phyloP scores from a whole-genome alignment of 2,888 invertebrate genomes.

The Netelia melanura region DNA sequence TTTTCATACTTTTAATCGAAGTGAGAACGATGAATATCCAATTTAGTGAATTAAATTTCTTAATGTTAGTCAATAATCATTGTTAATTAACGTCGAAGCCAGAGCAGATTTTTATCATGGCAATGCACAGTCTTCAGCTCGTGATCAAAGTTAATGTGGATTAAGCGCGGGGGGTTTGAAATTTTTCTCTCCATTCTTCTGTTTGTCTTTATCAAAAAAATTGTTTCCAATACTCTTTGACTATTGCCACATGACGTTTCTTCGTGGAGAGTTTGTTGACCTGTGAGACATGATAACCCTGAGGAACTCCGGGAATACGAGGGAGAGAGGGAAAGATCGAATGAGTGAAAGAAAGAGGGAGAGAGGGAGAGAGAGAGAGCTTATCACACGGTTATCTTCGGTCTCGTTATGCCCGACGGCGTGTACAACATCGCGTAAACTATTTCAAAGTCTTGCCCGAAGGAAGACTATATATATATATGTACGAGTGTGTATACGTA shows the following conservation, averaged over 20 bases:
- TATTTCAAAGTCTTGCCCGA: constrained; percentile 68
- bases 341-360: not conserved
- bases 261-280: constrained; percentile 82
- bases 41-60: constrained; percentile 19
- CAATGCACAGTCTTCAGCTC: constrained; percentile 8
- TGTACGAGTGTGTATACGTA: not conserved
- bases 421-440: constrained; percentile 62
- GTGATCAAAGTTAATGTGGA: constrained; percentile 35
- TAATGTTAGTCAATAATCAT: constrained; percentile 41
- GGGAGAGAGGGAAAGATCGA: not conserved
- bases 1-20: no score
- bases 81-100: constrained; percentile 13
- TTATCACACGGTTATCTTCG: constrained; percentile 83
- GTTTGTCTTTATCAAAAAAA: constrained; percentile 30
- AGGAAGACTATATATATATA: constrained; percentile 49
- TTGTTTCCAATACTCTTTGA: constrained; percentile 47
- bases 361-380: constrained; percentile 76
- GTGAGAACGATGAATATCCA: not conserved
- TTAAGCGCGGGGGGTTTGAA: constrained; percentile 26
- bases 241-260: constrained; percentile 33
- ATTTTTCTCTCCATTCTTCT: constrained; percentile 42
- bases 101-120: constrained; percentile 5
- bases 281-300: constrained; percentile 83
- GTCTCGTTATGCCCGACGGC: constrained; percentile 64
- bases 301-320: constrained; percentile 81